Conservation (phyloP, 2,888 invertebrate genomes). For the Gryllus longicercus region DNA sequence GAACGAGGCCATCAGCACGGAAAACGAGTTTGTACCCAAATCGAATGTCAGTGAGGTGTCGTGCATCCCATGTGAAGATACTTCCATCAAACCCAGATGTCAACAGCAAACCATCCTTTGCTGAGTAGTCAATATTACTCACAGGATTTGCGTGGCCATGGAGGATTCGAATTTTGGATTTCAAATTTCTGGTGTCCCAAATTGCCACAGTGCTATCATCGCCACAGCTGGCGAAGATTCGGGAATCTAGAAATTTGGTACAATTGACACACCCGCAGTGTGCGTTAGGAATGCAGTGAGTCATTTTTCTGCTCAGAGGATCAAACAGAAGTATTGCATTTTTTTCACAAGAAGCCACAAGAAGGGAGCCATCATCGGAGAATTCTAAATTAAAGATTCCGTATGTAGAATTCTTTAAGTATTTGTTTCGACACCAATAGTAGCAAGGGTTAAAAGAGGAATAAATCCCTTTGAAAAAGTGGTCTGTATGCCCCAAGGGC, state of each 20-base stretch:
- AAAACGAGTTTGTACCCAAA: conserved; percentile 77
- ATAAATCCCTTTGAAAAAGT: conserved; percentile 63
- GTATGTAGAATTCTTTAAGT: conserved; percentile 53
- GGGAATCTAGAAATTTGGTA: conserved; percentile 83
- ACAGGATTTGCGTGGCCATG: conserved; percentile 93
- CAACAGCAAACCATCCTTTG: conserved; percentile 75
- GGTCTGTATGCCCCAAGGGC: conserved; percentile 60
- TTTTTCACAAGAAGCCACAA: conserved; percentile 89
- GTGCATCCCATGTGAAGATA: conserved; percentile 92
- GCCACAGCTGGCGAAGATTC: conserved; percentile 89
- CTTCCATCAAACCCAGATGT: conserved; percentile 92
- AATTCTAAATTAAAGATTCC: conserved; percentile 88
- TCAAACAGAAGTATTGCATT: conserved; percentile 84
- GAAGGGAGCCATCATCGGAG: conserved; percentile 78
- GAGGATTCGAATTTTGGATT: conserved; percentile 69
- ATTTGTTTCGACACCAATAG: conserved; percentile 61
- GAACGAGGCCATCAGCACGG: conserved; percentile 79
- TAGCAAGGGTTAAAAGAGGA: conserved; percentile 64
- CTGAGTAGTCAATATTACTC: conserved; percentile 91
- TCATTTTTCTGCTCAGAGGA: conserved; percentile 71
- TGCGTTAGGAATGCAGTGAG: conserved; percentile 72
- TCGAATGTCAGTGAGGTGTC: conserved; percentile 72
- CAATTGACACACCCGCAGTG: conserved; percentile 90
- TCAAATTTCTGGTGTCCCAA: conserved; percentile 88
- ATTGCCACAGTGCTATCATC: conserved; percentile 89